A percentile compares a stretch with the other conserved stretches of the same genome.
These are phyloP conservation scores for Drosophila vallismaia DNA, from an alignment of 2,888 invertebrate genomes.

Conservation along the genomic window DNA sequence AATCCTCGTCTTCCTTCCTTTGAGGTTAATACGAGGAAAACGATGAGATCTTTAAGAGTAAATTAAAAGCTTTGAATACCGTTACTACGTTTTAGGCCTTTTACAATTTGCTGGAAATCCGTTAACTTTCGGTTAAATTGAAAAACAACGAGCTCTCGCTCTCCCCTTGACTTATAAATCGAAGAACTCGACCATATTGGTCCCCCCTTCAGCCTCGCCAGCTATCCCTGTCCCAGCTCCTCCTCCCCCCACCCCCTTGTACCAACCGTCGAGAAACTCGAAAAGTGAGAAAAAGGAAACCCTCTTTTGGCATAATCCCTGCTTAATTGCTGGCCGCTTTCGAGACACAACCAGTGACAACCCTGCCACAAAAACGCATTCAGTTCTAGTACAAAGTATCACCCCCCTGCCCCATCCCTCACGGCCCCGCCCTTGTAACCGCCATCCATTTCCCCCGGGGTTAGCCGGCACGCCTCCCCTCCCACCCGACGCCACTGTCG, in stretches of 20 bases:
- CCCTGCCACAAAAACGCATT: conserved; percentile 38
- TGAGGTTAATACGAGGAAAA: too few species aligned
- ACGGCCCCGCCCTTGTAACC: conserved; percentile 12
- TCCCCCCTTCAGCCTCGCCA: background rate
- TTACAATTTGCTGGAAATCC: background rate
- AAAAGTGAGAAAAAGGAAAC: conserved; percentile 15
- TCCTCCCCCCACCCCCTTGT: background rate
- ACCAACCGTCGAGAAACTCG: background rate
- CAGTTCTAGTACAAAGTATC: conserved; percentile 6
- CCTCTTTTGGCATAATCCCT: conserved; percentile 59
- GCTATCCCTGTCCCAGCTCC: too few species aligned
- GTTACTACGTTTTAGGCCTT: too few species aligned
- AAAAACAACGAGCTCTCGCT: background rate
- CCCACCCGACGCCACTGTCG: conserved; percentile 7
- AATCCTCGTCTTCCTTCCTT: background rate
- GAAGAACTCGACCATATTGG: background rate
- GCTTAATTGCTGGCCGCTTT: conserved; percentile 66
- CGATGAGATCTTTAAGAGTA: too few species aligned
- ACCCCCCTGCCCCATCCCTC: background rate
- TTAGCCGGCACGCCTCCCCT: background rate
- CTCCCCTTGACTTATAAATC: background rate
- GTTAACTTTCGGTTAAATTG: background rate
- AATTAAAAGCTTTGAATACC: too few species aligned
- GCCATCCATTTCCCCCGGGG: conserved; percentile 4
- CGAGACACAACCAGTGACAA: conserved; percentile 32